Base-by-base conservation (phyloP, 1,140 invertebrate species). In the Vollenhovia emeryi region DNA sequence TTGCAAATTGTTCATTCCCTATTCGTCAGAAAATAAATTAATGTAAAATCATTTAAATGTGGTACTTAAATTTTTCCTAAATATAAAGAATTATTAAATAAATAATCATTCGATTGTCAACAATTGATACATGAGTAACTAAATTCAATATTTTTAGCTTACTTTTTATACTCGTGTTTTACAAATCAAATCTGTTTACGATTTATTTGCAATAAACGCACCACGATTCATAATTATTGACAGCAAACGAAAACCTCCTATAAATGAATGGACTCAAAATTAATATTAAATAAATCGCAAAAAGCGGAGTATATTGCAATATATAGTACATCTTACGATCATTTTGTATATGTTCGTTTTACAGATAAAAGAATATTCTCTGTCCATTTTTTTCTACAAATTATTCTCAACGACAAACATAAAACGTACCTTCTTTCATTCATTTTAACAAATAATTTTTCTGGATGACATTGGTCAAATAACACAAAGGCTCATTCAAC, bases 141-240 rank as follows among this genome's bases (percentile, higher is more conserved):
- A 40, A 52, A 83, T 86, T 86, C 30, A 82, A 78, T 78, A 27
- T 50, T 45, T 60, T 33, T 30, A 11, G 13, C 13, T 15, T 24
- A 8, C 0, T 24, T 40, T 55, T 8, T 48, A 52, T 68, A 66
- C 64, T 66, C 87, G 83, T 86, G 73, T 92, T 89, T 87, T 85
- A 91, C 87, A 84, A 89, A 82, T 86, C 85, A 91, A 86, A 74
- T 40, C 48, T 84, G 85, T 76, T 79, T 76, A 85, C 71, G 48
- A 82, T 82, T 89, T 87, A 75, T 87, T 85, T 80, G 55, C 43
- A 82, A 87, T 87, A 76, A 87, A 71, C 40, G 18, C 40, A 27
- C 43, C 48, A 82, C 48, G 62, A 21, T 52, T 48, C 62, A 66
- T 86, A 50, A 71, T 88, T 62, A 85, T 87, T 73, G 48, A 59